These are phyloP conservation scores for Caranx ignobilis DNA, from an alignment of 2,113 vertebrate species.

Conservation along the genomic window DNA sequence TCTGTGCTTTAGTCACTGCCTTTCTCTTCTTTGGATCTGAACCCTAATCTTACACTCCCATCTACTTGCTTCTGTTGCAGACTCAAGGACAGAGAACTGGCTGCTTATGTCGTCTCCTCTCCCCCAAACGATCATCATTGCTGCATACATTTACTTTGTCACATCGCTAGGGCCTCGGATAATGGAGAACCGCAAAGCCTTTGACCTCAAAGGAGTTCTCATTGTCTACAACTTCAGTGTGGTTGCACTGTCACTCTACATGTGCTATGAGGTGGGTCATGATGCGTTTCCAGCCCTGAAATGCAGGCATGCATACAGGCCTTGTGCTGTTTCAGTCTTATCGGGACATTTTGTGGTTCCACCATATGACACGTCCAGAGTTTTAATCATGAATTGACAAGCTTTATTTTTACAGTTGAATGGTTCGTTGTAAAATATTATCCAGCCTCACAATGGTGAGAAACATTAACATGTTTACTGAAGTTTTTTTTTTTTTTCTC, in stretches of 20 bases:
- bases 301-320: not conserved
- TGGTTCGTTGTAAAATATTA: not conserved
- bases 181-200: constrained; percentile 97
- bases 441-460: not conserved
- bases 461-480: not conserved
- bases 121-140: constrained; percentile 90
- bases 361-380: too few species aligned
- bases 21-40: not conserved
- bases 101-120: constrained; percentile 94
- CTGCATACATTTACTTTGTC: constrained; percentile 92
- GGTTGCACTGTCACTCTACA: constrained; percentile 92
- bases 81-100: constrained; percentile 90
- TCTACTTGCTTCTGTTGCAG: constrained; percentile 72
- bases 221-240: constrained; percentile 91
- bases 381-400: too few species aligned
- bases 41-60: not conserved
- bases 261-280: constrained; percentile 92
- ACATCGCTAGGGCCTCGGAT: constrained; percentile 91
- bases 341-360: too few species aligned
- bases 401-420: too few species aligned
- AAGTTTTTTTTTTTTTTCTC: constrained; percentile 20
- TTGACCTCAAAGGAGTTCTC: constrained; percentile 91
- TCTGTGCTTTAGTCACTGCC: not conserved
- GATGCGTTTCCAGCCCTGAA: fast-evolving
- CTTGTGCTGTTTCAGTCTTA: not conserved